phyloP scores from a whole-genome alignment of 2,888 invertebrate species.

The Proisotoma minuta region DNA sequence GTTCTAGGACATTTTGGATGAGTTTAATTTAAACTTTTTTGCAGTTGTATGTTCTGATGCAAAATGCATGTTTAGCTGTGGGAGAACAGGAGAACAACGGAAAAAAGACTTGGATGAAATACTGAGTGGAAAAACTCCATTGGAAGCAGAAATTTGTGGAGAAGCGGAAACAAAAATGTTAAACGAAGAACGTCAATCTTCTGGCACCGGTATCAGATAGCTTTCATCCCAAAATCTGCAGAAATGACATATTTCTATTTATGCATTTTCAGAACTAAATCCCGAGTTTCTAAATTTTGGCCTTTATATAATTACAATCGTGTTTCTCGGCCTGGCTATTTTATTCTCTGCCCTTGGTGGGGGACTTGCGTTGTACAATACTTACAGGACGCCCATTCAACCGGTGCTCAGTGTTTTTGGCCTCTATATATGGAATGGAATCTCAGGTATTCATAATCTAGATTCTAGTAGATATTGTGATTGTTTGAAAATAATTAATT shows the following conservation, averaged over 20 bases:
- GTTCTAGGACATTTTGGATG: background rate
- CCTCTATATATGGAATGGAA: constrained; percentile 42
- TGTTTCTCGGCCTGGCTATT: constrained; percentile 25
- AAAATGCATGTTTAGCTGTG: constrained; percentile 44
- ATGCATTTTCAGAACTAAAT: background rate
- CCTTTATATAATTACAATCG: constrained; percentile 29
- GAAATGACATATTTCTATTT: background rate
- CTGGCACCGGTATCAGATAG: background rate
- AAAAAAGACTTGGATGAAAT: constrained; percentile 30
- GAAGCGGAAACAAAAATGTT: background rate
- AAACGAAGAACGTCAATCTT: background rate
- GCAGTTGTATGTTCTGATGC: constrained; percentile 32
- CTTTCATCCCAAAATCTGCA: background rate
- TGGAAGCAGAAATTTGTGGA: background rate
- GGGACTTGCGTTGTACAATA: constrained; percentile 35
- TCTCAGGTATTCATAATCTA: constrained; percentile 27
- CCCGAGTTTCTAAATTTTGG: constrained; percentile 34
- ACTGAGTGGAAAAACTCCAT: background rate
- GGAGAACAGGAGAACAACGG: constrained; percentile 12
- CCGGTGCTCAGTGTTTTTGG: constrained; percentile 40
- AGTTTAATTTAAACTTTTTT: constrained; percentile 3
- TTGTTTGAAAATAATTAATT: background rate
- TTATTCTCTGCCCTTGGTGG: constrained; percentile 30
- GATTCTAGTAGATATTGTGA: background rate
- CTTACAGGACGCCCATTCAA: constrained; percentile 38